Percentiles rank a stretch among this genome's conserved stretches.
Evolutionary conservation across 2,797 vertebrate species (phyloP).

Genomic region (Lacerta viridis): DNA sequence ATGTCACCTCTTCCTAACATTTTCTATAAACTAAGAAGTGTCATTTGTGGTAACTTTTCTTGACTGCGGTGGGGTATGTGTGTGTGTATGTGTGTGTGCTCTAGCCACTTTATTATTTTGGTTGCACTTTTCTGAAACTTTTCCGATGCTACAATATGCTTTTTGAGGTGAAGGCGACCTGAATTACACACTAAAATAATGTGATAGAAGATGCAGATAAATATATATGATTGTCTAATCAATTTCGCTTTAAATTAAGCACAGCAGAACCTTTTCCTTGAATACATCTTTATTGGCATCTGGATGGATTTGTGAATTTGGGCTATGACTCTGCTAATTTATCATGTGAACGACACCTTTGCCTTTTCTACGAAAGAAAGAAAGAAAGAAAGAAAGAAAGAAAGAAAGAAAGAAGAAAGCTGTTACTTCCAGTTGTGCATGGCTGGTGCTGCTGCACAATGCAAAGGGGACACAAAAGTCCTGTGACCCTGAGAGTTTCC

Average conservation of each 20-base stretch:
- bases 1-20: too few relatives aligned
- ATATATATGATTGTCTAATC: not conserved
- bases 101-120: too few relatives aligned
- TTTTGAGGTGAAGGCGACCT: too few relatives aligned
- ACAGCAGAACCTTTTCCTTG: not conserved
- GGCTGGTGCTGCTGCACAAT: not conserved
- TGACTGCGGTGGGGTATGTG: too few relatives aligned
- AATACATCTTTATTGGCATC: not conserved
- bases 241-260: not conserved
- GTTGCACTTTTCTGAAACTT: too few relatives aligned
- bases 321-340: not conserved
- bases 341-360: not conserved
- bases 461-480: not conserved
- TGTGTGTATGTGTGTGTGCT: too few relatives aligned
- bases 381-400: too few relatives aligned
- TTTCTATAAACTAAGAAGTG: too few relatives aligned
- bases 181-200: too few relatives aligned
- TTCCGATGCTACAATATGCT: too few relatives aligned
- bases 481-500: not conserved
- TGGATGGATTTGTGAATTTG: not conserved
- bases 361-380: not conserved
- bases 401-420: too few relatives aligned
- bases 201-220: not conserved
- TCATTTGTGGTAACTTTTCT: too few relatives aligned
- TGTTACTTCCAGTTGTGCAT: not conserved